Evolutionary conservation across 1,140 invertebrate genomes (phyloP).

Genomic region (Pseudoatta argentina): DNA sequence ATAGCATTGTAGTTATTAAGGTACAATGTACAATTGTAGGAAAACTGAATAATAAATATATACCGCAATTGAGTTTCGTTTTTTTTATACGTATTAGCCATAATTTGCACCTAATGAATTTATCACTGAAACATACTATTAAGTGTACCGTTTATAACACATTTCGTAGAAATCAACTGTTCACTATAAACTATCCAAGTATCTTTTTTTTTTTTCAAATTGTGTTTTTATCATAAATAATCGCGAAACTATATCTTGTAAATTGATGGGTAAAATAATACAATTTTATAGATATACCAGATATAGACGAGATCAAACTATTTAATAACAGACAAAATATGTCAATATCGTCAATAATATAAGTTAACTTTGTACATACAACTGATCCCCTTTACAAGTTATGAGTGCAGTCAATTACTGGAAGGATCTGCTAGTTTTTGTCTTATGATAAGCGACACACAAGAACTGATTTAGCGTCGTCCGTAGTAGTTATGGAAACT

Average conservation of each 20-base stretch:
- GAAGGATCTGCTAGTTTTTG: conserved; percentile 49
- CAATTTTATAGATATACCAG: not conserved
- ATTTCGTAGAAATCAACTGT: conserved; percentile 31
- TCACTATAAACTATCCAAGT: conserved; percentile 15
- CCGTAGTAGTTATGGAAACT: conserved; percentile 24
- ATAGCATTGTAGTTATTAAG: conserved; percentile 59
- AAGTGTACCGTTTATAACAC: conserved; percentile 48
- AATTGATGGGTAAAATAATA: not conserved
- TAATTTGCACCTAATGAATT: conserved; percentile 59
- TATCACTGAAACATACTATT: conserved; percentile 51
- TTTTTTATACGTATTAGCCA: conserved; percentile 52
- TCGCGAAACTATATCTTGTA: not conserved
- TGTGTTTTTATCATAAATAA: conserved; percentile 27
- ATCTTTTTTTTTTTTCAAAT: conserved; percentile 1
- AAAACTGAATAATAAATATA: conserved; percentile 73
- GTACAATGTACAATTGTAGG: conserved; percentile 69
- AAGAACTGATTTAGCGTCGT: conserved; percentile 43
- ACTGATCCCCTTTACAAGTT: conserved; percentile 36
- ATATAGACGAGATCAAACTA: not conserved
- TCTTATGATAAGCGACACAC: conserved; percentile 44
- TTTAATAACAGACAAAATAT: conserved; percentile 32
- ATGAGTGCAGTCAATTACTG: conserved; percentile 57
- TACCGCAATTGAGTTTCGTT: conserved; percentile 61
- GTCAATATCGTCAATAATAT: conserved; percentile 17
- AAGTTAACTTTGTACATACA: conserved; percentile 60